Evolutionary conservation across 2,797 vertebrate species (phyloP).

Genomic region (Sebastiscus tertius): DNA sequence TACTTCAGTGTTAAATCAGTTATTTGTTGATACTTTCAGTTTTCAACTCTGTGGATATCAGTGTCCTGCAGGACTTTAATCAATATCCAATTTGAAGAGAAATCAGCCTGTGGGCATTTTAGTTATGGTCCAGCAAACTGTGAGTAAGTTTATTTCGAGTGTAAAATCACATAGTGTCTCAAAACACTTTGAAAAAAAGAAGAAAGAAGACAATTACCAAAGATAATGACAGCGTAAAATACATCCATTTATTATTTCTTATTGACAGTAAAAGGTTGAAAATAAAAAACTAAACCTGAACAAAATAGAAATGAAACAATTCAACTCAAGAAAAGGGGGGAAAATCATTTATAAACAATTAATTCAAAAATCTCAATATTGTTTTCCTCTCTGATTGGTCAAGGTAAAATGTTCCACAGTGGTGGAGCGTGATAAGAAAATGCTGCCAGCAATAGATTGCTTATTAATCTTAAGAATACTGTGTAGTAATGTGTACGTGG

Average conservation of each 20-base stretch:
- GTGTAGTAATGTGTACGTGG: neutral
- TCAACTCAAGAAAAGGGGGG: neutral
- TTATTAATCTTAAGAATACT: neutral
- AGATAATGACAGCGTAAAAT: neutral
- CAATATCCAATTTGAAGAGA: neutral
- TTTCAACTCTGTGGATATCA: neutral
- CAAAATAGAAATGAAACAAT: neutral
- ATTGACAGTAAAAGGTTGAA: neutral
- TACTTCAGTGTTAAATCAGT: neutral
- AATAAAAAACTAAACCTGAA: neutral
- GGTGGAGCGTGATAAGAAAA: neutral
- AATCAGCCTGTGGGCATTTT: neutral
- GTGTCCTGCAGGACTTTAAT: neutral
- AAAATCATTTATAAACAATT: neutral
- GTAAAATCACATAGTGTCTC: neutral
- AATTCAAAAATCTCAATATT: neutral
- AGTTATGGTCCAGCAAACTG: neutral
- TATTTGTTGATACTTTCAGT: neutral
- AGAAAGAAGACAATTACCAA: neutral
- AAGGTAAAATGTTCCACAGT: neutral
- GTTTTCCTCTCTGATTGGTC: neutral
- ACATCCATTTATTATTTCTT: neutral
- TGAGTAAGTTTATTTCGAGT: neutral
- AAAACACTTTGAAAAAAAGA: neutral
- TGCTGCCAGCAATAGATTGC: neutral